phyloP scores from a whole-genome alignment of 2,113 vertebrate genomes.

The Tachysurus fulvidraco region DNA sequence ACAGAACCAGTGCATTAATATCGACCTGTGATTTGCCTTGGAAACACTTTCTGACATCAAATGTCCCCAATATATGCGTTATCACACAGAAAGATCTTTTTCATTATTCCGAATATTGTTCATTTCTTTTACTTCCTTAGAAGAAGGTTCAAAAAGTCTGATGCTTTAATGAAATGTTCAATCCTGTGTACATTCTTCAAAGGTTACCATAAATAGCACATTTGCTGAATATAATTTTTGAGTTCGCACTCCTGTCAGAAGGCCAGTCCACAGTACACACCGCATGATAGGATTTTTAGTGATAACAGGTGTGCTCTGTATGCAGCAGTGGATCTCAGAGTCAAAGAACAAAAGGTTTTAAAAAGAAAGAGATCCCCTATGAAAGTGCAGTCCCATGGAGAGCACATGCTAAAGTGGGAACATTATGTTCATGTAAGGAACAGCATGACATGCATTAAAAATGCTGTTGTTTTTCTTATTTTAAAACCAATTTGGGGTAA shows the following conservation, averaged over 20 bases:
- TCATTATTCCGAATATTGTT: neutral
- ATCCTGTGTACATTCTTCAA: neutral
- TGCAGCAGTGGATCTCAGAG: neutral
- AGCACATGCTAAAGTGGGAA: constrained; percentile 7
- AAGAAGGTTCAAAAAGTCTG: neutral
- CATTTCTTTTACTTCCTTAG: neutral
- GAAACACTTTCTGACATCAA: neutral
- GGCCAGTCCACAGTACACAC: neutral
- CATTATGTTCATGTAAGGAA: neutral
- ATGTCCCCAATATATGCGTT: neutral
- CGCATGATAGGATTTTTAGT: constrained; percentile 17
- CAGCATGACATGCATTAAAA: neutral
- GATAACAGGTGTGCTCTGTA: constrained; percentile 7
- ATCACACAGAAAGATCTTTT: neutral
- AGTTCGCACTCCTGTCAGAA: neutral
- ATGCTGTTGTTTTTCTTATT: neutral
- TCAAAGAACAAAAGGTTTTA: constrained; percentile 9
- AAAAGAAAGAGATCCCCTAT: neutral
- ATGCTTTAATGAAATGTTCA: neutral
- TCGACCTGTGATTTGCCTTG: neutral
- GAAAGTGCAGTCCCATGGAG: neutral
- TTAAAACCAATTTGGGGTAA: neutral
- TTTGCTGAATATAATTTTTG: neutral
- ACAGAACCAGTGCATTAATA: neutral
- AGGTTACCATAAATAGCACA: neutral